Percentiles rank a stretch among this genome's conserved stretches.
Conservation (phyloP, 2,113 vertebrate genomes). For the Anarrhichthys ocellatus region DNA sequence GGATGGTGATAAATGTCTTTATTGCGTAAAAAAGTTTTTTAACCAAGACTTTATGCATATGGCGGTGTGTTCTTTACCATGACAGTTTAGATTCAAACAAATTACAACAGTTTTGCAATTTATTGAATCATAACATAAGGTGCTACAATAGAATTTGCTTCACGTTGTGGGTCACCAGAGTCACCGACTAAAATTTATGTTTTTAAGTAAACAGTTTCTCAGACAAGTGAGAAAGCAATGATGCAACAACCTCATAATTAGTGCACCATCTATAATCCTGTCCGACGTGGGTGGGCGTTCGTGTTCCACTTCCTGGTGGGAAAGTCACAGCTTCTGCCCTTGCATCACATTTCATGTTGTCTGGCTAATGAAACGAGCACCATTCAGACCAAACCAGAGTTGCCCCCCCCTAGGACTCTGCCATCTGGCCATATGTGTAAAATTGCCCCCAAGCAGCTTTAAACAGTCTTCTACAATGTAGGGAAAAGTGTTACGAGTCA, state of each 20-base stretch:
- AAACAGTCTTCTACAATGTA: conserved; percentile 12
- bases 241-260: conserved; percentile 17
- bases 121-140: background rate
- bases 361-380: conserved; percentile 33
- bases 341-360: conserved; percentile 30
- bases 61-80: background rate
- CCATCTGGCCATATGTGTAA: conserved; percentile 27
- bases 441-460: conserved; percentile 26
- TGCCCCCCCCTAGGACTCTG: conserved; percentile 22
- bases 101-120: background rate
- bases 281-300: background rate
- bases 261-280: background rate
- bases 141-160: background rate
- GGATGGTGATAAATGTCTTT: no score
- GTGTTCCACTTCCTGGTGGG: conserved; percentile 31
- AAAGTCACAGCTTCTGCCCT: conserved; percentile 37
- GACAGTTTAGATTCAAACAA: background rate
- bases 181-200: background rate
- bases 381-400: conserved; percentile 30
- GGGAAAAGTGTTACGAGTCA: conserved; percentile 35
- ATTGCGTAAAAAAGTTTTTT: background rate
- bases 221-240: background rate
- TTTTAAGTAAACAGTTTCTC: background rate
- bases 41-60: background rate
- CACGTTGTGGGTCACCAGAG: background rate